Conservation (phyloP, 2,113 vertebrate species). For the Gymnobelideus leadbeateri region DNA sequence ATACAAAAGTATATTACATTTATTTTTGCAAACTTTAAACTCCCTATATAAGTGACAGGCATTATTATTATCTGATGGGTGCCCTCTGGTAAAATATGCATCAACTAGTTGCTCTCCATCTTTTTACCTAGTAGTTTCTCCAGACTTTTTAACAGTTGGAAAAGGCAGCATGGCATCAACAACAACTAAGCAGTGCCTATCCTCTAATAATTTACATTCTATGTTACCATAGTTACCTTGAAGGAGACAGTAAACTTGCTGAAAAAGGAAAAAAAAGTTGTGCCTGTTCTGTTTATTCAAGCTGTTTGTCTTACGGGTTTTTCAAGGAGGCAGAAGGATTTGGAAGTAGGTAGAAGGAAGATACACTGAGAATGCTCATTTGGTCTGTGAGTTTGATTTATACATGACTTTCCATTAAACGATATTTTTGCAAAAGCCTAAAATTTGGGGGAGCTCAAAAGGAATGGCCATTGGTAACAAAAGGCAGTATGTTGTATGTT, state of each 20-base stretch:
- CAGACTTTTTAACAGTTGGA: not conserved
- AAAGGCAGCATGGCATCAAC: not conserved
- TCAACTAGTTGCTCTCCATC: not conserved
- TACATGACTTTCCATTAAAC: not conserved
- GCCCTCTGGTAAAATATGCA: not conserved
- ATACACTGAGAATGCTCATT: slow-evolving; percentile 18
- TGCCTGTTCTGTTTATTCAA: not conserved
- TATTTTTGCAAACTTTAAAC: not conserved
- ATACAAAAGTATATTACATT: not conserved
- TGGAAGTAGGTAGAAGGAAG: not conserved
- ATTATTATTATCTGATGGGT: not conserved
- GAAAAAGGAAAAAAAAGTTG: not conserved
- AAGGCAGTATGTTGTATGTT: not conserved
- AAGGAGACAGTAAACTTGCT: slow-evolving; percentile 35
- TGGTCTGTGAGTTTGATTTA: not conserved
- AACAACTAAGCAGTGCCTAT: not conserved
- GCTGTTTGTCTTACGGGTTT: not conserved
- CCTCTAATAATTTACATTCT: not conserved
- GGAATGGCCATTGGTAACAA: not conserved
- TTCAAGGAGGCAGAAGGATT: not conserved
- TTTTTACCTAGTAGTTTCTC: not conserved
- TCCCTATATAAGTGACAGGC: not conserved
- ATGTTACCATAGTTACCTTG: not conserved
- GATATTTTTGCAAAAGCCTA: slow-evolving; percentile 19
- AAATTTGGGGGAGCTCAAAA: not conserved